phyloP scores from a whole-genome alignment of 2,797 vertebrate genomes.

The Dromococcyx pavoninus region DNA sequence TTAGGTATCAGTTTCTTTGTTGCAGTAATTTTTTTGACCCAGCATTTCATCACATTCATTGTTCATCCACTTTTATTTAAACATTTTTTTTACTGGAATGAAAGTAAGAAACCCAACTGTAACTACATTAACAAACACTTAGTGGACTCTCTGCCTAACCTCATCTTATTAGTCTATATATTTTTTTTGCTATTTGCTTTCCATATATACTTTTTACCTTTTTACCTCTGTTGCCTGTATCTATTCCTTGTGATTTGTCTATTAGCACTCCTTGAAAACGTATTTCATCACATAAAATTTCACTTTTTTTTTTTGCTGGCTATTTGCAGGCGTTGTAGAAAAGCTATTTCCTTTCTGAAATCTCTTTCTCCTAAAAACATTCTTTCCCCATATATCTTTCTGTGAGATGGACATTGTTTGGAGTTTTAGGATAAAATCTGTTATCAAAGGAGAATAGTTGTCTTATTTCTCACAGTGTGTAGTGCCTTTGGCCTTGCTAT shows the following conservation, averaged over 20 bases:
- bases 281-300: background rate
- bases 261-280: background rate
- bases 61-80: background rate
- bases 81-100: background rate
- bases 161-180: background rate
- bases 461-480: background rate
- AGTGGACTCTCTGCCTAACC: background rate
- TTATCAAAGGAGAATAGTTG: background rate
- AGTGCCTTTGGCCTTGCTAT: background rate
- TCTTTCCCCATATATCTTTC: background rate
- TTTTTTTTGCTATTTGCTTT: background rate
- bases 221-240: background rate
- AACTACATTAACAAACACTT: background rate
- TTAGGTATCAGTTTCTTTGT: background rate
- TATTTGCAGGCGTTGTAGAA: background rate
- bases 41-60: background rate
- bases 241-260: background rate
- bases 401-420: background rate
- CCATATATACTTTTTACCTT: background rate
- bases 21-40: background rate
- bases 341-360: background rate
- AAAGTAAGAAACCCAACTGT: background rate
- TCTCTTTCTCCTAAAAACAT: fast-evolving
- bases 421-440: background rate
- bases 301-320: background rate